Base-by-base conservation (phyloP, 2,797 vertebrate species). In the Meda fulgida region DNA sequence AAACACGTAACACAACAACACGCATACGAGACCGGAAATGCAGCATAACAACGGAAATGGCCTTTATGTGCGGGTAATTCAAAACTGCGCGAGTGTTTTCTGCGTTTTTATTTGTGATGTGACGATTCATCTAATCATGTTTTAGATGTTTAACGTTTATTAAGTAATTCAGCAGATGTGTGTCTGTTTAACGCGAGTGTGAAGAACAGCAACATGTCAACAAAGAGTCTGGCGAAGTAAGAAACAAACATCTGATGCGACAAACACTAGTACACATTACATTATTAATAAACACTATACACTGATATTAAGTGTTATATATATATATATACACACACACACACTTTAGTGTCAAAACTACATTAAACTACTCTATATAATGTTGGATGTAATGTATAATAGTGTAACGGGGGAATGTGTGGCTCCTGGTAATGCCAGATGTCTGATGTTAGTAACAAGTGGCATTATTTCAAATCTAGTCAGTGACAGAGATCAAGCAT, bases 221-320 rank as follows among this genome's bases (percentile, higher is more conserved):
- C 81, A 23, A 84, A 77, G 72, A 77, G 9, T 36, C 81, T 84
- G 31, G 72, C 72, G 7, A 84, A 77, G 81, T 77, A 67, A 84
- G 72, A 76, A 67, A 66, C 40, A 43, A 3, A 43, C 58, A 34
- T 2, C 18, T 43, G 5, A 26, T 2, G 6, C 7, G 1, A 13
- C 7, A 21, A 19, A 58, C 51, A 34, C 11, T 7, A 6, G 4
- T 7, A 16, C 2, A 63, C 11, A 29, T 3, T 8, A 1, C 1
- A 67, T 11, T 1, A 67, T 5, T 2, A 7, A 53, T 21, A 36
- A 23, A 55, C 53, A n/a, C 21, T 21, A 19, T 1, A 60, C 21
- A 60, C 23, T 26, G 9, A 11, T 10, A 11, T n/a, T 60, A 60
- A 5, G n/a, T 40, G 18, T 14, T n/a, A 5, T 70, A 2, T n/a